phyloP scores from a whole-genome alignment of 2,797 vertebrate genomes.

The Macropus fuliginosus region DNA sequence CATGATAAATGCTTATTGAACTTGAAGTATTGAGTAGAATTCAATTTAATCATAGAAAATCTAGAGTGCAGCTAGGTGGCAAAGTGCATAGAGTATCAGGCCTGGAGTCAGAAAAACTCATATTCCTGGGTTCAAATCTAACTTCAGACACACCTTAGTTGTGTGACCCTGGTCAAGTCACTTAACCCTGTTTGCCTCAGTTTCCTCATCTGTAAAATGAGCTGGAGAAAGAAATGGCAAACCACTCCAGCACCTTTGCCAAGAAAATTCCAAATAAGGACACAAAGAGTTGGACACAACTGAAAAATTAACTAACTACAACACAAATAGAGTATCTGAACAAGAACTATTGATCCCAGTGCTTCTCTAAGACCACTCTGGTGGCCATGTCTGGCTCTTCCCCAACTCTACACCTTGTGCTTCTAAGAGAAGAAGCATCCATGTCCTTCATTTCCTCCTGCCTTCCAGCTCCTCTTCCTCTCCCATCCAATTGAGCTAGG shows the following conservation, averaged over 20 bases:
- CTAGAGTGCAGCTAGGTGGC: not conserved
- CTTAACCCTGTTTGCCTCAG: not conserved
- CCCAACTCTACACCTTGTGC: not conserved
- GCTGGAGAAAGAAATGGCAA: not conserved
- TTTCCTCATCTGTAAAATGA: not conserved
- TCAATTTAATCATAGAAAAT: not conserved
- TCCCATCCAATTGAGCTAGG: not conserved
- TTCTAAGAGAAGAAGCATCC: not conserved
- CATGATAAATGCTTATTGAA: not conserved
- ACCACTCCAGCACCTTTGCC: not conserved
- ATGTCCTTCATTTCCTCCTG: not conserved
- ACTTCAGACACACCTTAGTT: not conserved
- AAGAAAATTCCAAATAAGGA: not conserved
- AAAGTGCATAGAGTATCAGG: not conserved
- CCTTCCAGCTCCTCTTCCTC: not conserved
- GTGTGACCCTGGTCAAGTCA: too few relatives aligned
- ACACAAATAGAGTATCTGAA: not conserved
- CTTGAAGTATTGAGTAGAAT: not conserved
- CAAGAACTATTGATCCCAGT: not conserved
- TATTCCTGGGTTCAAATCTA: not conserved
- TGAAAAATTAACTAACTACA: not conserved
- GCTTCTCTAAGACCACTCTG: not conserved
- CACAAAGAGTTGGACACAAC: not conserved
- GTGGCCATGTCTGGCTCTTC: not conserved
- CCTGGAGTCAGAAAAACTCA: not conserved